Evolutionary conservation across 1,140 invertebrate genomes (phyloP).

Genomic region (Holcopasites calliopsidis): DNA sequence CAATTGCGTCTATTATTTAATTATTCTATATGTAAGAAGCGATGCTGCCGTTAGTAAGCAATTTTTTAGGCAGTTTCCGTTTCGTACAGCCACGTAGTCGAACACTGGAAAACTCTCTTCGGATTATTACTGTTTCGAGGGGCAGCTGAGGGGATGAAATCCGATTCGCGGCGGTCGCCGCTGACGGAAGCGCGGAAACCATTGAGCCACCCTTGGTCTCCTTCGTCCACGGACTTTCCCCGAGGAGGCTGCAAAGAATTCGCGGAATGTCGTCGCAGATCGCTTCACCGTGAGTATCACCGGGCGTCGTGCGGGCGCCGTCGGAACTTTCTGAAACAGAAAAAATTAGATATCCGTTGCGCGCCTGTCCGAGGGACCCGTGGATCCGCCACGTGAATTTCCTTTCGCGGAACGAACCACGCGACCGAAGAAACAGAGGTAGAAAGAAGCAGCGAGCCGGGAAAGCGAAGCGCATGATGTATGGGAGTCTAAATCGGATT

Average conservation of each 20-base stretch:
- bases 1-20: too few species aligned
- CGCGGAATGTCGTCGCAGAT: constrained; percentile 69
- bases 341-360: constrained; percentile 74
- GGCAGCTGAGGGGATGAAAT: constrained; percentile 42
- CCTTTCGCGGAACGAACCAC: constrained; percentile 14
- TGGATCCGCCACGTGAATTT: constrained; percentile 44
- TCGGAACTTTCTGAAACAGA: constrained; percentile 72
- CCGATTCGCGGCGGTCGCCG: constrained; percentile 64
- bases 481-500: constrained; percentile 76
- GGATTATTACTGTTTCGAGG: constrained; percentile 40
- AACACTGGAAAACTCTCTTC: constrained; percentile 7
- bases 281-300: constrained; percentile 45
- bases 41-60: too few species aligned
- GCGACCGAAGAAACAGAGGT: constrained; percentile 12
- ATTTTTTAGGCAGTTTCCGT: neutral
- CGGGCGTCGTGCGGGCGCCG: constrained; percentile 29
- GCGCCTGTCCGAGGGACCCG: constrained; percentile 34
- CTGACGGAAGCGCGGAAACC: constrained; percentile 62
- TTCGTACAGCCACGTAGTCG: neutral
- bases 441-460: constrained; percentile 3
- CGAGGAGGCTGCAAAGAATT: constrained; percentile 55
- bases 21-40: too few species aligned
- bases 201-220: constrained; percentile 48
- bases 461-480: constrained; percentile 69
- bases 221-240: constrained; percentile 19